A percentile compares a stretch with the other conserved stretches of the same genome.
Evolutionary conservation across 2,797 vertebrate species (phyloP).

Genomic region (Philypnodon macrostomus): DNA sequence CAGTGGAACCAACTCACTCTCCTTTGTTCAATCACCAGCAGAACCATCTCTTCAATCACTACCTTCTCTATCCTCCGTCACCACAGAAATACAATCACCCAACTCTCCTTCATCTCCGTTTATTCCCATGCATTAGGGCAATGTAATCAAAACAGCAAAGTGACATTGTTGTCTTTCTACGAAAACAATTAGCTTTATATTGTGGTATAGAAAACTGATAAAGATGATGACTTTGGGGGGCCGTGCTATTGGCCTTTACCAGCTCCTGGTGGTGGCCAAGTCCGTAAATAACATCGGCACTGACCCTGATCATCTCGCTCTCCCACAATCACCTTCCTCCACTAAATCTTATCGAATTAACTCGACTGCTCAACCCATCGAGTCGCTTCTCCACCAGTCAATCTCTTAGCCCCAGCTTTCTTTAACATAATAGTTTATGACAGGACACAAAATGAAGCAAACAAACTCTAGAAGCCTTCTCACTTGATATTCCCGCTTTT

Average conservation of each 20-base stretch:
- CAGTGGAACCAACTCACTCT: no score
- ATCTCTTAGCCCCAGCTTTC: conserved; percentile 14
- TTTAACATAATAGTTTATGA: conserved; percentile 44
- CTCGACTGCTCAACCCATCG: conserved; percentile 44
- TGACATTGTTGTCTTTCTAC: no score
- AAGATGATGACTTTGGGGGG: conserved; percentile 51
- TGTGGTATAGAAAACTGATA: no score
- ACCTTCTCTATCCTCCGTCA: no score
- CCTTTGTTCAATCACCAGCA: no score
- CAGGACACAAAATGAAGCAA: conserved; percentile 47
- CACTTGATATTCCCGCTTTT: not conserved
- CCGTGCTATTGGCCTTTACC: conserved; percentile 51
- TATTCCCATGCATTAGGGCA: no score
- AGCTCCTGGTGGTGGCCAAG: conserved; percentile 36
- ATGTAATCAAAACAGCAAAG: no score
- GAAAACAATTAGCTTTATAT: no score
- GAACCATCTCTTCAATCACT: no score
- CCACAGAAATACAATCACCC: no score
- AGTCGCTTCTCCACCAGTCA: conserved; percentile 38
- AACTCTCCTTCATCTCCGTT: no score
- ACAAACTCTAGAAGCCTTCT: conserved; percentile 36
- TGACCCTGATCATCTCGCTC: conserved; percentile 61
- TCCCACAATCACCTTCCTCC: conserved; percentile 57
- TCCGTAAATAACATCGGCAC: conserved; percentile 53
- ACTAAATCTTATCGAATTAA: conserved; percentile 70